phyloP scores from a whole-genome alignment of 2,113 vertebrate genomes.

The Tautogolabrus adspersus region DNA sequence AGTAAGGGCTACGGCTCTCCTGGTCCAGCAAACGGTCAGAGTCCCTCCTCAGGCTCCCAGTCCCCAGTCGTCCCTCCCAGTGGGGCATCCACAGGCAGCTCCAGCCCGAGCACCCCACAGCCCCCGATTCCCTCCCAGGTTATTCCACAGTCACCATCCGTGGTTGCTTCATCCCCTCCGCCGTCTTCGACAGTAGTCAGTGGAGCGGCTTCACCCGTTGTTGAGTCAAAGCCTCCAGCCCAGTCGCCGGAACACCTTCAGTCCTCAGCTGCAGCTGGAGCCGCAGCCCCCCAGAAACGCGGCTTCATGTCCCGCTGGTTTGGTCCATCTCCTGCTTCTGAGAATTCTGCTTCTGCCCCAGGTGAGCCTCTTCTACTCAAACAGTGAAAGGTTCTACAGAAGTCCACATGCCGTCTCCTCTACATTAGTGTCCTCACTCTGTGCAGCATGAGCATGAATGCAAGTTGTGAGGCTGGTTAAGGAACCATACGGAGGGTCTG shows the following conservation, averaged over 20 bases:
- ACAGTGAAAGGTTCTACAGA: neutral
- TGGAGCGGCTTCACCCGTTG: constrained; percentile 52
- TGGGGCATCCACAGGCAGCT: constrained; percentile 89
- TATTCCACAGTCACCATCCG: constrained; percentile 58
- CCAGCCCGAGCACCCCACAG: constrained; percentile 92
- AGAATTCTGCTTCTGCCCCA: constrained; percentile 74
- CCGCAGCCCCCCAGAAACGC: constrained; percentile 79
- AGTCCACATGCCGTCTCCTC: neutral
- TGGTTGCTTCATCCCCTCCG: constrained; percentile 64
- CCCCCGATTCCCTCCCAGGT: constrained; percentile 64
- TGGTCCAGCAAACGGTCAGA: constrained; percentile 89
- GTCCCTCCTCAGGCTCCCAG: constrained; percentile 93
- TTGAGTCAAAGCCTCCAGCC: constrained; percentile 53
- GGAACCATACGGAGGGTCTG: too few species aligned
- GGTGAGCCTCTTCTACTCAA: constrained; percentile 78
- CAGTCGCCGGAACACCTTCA: constrained; percentile 69
- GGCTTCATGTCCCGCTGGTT: constrained; percentile 94
- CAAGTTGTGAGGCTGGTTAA: too few species aligned
- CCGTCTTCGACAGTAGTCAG: neutral
- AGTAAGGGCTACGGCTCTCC: constrained; percentile 87
- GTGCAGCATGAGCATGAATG: neutral
- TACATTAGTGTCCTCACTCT: neutral
- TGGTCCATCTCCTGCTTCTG: constrained; percentile 77
- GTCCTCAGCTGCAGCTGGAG: constrained; percentile 38
- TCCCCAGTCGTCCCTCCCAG: constrained; percentile 89